Percentiles rank a stretch among this genome's conserved stretches.
Conservation (phyloP, 2,888 invertebrate genomes). For the Pantelozetes paolii region DNA sequence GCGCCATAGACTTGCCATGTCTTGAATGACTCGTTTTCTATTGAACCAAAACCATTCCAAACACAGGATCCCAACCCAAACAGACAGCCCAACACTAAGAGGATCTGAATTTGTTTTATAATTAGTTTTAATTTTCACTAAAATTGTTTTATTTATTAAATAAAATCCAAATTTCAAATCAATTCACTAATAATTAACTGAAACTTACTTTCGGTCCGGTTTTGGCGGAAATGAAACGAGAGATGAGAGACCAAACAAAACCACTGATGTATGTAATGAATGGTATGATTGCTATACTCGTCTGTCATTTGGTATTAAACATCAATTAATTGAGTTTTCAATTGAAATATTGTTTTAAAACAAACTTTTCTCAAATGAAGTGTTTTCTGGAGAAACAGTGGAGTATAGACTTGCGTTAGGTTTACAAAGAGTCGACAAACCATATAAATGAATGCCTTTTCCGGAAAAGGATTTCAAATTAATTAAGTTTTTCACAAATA, state of each 20-base stretch:
- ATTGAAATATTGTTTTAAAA: background rate
- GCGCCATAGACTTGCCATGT: slow-evolving; percentile 63
- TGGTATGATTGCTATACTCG: slow-evolving; percentile 42
- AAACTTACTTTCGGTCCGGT: slow-evolving; percentile 36
- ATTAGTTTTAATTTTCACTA: background rate
- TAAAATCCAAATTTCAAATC: too few species aligned
- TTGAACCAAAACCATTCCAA: slow-evolving; percentile 58
- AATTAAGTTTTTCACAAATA: background rate
- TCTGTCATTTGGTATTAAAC: background rate
- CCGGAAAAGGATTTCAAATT: too few species aligned
- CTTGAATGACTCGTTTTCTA: slow-evolving; percentile 38
- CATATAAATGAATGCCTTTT: slow-evolving; percentile 65
- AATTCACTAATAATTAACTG: too few species aligned
- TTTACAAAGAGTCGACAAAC: slow-evolving; percentile 79
- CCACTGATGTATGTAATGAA: slow-evolving; percentile 41
- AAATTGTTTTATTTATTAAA: background rate
- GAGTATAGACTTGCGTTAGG: slow-evolving; percentile 78
- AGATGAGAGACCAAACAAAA: slow-evolving; percentile 28
- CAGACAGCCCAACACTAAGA: slow-evolving; percentile 66
- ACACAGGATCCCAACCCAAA: slow-evolving; percentile 64
- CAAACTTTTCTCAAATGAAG: slow-evolving; percentile 60
- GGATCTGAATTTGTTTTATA: slow-evolving; percentile 57
- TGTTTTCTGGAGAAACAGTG: slow-evolving; percentile 71
- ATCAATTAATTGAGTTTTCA: slow-evolving; percentile 1
- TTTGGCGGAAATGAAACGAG: slow-evolving; percentile 32